These are phyloP conservation scores for Chironomus tentans DNA, from an alignment of 2,888 invertebrate species.

Conservation along the genomic window DNA sequence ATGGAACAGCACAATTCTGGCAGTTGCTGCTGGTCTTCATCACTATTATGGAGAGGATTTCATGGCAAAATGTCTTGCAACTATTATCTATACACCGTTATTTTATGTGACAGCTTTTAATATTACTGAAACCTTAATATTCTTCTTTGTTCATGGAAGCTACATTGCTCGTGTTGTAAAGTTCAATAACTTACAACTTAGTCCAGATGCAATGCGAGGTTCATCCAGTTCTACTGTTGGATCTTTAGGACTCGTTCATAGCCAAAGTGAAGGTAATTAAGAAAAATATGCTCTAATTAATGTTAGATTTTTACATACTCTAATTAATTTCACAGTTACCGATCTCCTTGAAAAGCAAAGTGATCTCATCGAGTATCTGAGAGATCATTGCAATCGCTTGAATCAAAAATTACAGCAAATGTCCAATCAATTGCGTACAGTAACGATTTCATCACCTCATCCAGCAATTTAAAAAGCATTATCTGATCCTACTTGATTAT, in stretches of 20 bases:
- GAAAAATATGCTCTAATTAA: no score
- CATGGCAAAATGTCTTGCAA: constrained; percentile 44
- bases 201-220: constrained; percentile 55
- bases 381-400: constrained; percentile 56
- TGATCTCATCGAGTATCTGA: constrained; percentile 55
- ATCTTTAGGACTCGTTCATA: constrained; percentile 40
- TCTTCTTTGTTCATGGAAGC: constrained; percentile 44
- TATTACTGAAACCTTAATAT: constrained; percentile 45
- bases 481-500: not conserved
- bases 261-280: constrained; percentile 40
- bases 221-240: constrained; percentile 33
- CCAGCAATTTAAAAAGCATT: not conserved
- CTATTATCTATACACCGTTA: constrained; percentile 45
- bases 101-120: constrained; percentile 50
- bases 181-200: constrained; percentile 50
- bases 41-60: constrained; percentile 47
- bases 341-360: constrained; percentile 62
- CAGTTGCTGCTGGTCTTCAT: constrained; percentile 49
- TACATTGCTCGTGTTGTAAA: constrained; percentile 51
- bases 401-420: constrained; percentile 55
- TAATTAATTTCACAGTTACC: constrained; percentile 34
- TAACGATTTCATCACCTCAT: not conserved
- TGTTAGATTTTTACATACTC: no score
- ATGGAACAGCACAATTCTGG: constrained; percentile 50
- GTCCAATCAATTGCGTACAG: constrained; percentile 44